Base-by-base conservation (phyloP, 2,113 vertebrate genomes). In the Pseudois nayaur region DNA sequence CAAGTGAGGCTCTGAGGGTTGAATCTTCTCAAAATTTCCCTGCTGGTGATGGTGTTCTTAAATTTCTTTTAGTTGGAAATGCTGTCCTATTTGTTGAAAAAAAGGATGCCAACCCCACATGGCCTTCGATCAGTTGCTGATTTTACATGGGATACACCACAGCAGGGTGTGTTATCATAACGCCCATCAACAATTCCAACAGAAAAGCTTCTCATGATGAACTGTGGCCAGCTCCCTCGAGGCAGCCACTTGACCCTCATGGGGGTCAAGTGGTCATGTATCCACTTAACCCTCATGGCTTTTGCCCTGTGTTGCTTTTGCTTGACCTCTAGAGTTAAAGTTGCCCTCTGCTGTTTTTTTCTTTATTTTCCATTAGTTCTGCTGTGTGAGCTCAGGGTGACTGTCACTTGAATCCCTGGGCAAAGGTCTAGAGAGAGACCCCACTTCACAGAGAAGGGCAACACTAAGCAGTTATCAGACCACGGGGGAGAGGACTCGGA, bases 171-270 rank as follows among this genome's bases (percentile, higher is more conserved):
- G 59, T 33, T 40, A 29, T 50, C 57, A 1, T 25, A 50, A 81
- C 0, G 1, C 5, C 71, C 71, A 27, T 23, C 6, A 0, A 43
- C 36, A 40, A 23, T 23, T 71, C n/a, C 78, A 29, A 21, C 6
- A 9, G 19, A 67, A 27, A 15, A 57, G 55, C 91, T 21, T 19
- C 88, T n/a, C 3, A 1, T 1, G 31, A 6, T 8, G 5, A 23
- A 9, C 9, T 9, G 3, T 1, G 54, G 25, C 54, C 59, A 7
- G 0, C 4, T 3, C 29, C 8, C 21, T 8, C 29, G 0, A 0
- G 5, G 40, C 21, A 33, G 43, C 29, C 27, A 0, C 50, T 2
- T 14, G 13, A 21, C n/a, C n/a, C n/a, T n/a, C n/a, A n/a, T n/a
- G n/a, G n/a, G n/a, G n/a, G n/a, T n/a, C n/a, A n/a, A n/a, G n/a